Evolutionary conservation across 2,888 invertebrate genomes (phyloP).

Genomic region (Dascillus cervinus): DNA sequence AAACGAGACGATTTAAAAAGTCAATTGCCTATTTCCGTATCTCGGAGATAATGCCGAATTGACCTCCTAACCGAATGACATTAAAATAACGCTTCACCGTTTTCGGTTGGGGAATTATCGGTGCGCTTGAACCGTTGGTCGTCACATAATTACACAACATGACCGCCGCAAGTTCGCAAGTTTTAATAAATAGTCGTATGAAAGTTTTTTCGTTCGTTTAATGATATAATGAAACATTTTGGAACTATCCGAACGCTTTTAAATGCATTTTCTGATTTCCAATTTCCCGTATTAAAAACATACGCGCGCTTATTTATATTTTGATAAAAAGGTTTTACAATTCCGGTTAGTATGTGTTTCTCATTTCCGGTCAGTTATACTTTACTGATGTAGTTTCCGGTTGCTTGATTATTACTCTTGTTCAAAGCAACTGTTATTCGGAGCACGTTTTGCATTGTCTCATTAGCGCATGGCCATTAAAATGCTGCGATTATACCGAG

Average conservation of each 20-base stretch:
- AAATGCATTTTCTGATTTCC: slow-evolving; percentile 38
- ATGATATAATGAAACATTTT: too few species aligned
- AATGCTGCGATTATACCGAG: slow-evolving; percentile 31
- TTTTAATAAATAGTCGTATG: slow-evolving; percentile 23
- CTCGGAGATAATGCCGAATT: slow-evolving; percentile 30
- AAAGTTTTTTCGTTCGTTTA: slow-evolving; percentile 5
- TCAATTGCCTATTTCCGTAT: slow-evolving; percentile 36
- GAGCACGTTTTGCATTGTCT: too few species aligned
- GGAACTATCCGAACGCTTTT: too few species aligned
- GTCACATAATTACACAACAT: slow-evolving; percentile 24
- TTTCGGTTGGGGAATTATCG: slow-evolving; percentile 21
- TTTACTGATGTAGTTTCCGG: slow-evolving; percentile 24
- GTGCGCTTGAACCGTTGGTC: slow-evolving; percentile 20
- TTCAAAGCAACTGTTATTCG: too few species aligned
- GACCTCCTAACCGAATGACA: slow-evolving; percentile 34
- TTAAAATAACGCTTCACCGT: slow-evolving; percentile 32
- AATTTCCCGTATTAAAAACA: slow-evolving; percentile 35
- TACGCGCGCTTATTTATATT: slow-evolving; percentile 21
- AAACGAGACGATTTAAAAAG: slow-evolving; percentile 34
- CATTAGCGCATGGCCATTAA: slow-evolving; percentile 33
- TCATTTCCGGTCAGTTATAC: slow-evolving; percentile 36
- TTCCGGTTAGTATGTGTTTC: slow-evolving; percentile 30
- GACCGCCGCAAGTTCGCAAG: slow-evolving; percentile 22
- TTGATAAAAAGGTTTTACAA: slow-evolving; percentile 23
- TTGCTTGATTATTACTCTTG: slow-evolving; percentile 25